Conservation (phyloP, 2,797 vertebrate genomes). For the Falco biarmicus region DNA sequence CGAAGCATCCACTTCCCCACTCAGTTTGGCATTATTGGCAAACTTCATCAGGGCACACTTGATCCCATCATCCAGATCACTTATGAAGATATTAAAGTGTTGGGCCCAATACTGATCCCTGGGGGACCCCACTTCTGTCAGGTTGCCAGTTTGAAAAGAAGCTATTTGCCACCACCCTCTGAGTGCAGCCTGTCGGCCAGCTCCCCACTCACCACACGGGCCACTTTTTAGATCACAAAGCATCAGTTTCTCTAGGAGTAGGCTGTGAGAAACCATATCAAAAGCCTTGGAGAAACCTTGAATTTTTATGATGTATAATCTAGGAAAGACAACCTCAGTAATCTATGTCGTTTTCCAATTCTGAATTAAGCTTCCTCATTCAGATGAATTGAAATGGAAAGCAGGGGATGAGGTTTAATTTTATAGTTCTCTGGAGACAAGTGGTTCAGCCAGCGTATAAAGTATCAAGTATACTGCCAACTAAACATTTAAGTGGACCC, state of each 20-base stretch:
- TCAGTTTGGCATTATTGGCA: too few species aligned
- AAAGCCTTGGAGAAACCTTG: neutral
- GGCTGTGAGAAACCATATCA: neutral
- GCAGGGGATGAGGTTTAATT: neutral
- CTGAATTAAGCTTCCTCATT: neutral
- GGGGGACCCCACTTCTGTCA: too few species aligned
- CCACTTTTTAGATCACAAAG: too few species aligned
- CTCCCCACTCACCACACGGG: too few species aligned
- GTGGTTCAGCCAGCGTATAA: neutral
- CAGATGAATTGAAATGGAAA: neutral
- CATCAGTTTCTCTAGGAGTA: neutral
- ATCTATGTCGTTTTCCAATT: neutral
- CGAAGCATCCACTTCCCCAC: too few species aligned
- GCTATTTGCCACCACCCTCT: too few species aligned
- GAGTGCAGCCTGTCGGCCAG: too few species aligned
- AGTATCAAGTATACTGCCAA: neutral
- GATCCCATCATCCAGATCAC: too few species aligned
- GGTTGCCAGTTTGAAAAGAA: too few species aligned
- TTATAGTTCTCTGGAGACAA: neutral
- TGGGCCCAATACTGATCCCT: too few species aligned
- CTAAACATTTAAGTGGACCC: neutral
- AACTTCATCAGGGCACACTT: too few species aligned
- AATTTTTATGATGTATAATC: neutral
- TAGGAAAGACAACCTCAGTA: neutral
- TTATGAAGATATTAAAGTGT: too few species aligned